Base-by-base conservation (phyloP, 1,140 invertebrate species). In the Drosophila sechellia region DNA sequence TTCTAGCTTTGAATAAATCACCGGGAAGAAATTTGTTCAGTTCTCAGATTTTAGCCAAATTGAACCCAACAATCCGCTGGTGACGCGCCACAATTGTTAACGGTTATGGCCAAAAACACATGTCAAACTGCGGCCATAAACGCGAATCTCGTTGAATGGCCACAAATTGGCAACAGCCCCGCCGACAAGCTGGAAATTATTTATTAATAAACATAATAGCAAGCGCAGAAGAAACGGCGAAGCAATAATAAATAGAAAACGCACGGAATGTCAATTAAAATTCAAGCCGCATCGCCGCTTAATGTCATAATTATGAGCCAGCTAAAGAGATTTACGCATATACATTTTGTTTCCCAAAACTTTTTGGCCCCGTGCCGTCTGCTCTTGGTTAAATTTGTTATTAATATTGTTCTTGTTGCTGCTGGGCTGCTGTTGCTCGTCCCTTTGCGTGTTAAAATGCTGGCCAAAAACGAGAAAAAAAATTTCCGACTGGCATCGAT, bases 281-380 rank as follows among this genome's bases (percentile, higher is more conserved):
- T 89, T 80, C 84, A 89, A 84, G 84, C 69, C 79, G 73, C 84
- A 84, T 84, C 80, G 85, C 48, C 84, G 80, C 73, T 89, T 89
- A 89, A 89, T 89, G 84, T 89, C 84, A 89, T 89, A 89, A 89
- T 84, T 89, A 89, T 89, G 69, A 90, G 84, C 84, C 84, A 87
- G 89, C 84, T 87, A 87, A 87, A 89, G 83, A 87, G 83, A 87
- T 87, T 87, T 89, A 87, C 83, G 84, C 31, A 31, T 76, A 89
- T 76, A 89, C 79, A 89, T 89, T 77, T 89, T 83, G 83, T 87
- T 89, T 83, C 83, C 77, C 60, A 79, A 87, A 71, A 71, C 42
- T 77, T 86, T 81, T 75, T 66, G 74, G 50, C 65, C 50, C 39
- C 39, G 37, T 63, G 63, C 73, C 49, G 54, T 37, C 59, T 57